Conservation (phyloP, 2,888 invertebrate species). For the Drosophila paracracens region DNA sequence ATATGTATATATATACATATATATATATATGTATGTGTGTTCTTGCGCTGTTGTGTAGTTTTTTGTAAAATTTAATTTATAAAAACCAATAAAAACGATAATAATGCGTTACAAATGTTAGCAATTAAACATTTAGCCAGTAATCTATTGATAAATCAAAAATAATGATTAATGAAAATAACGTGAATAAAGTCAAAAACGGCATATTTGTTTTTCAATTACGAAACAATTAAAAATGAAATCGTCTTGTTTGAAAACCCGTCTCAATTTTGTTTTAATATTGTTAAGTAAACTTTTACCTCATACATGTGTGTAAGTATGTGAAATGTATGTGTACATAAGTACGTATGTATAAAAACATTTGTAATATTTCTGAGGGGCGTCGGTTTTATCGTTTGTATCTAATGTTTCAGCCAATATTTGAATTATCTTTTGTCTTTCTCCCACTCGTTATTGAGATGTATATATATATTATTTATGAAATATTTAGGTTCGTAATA, state of each 20-base stretch:
- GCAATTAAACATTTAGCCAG: constrained; percentile 62
- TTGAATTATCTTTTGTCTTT: not conserved
- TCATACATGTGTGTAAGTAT: not conserved
- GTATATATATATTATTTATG: not conserved
- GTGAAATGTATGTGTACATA: not conserved
- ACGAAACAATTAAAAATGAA: not conserved
- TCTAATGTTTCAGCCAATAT: not conserved
- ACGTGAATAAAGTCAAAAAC: constrained; percentile 20
- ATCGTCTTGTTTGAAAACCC: not conserved
- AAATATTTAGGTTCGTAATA: not conserved
- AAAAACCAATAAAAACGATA: constrained; percentile 32
- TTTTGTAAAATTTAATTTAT: constrained; percentile 44
- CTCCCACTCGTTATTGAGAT: not conserved
- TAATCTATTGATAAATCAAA: constrained; percentile 57
- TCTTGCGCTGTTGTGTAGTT: constrained; percentile 22
- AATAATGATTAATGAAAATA: constrained; percentile 59
- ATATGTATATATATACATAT: constrained; percentile 14
- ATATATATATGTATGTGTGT: constrained; percentile 7
- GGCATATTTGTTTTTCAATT: constrained; percentile 2
- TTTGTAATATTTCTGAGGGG: not conserved
- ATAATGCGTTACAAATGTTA: constrained; percentile 52
- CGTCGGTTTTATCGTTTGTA: not conserved
- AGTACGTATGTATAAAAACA: not conserved
- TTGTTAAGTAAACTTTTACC: not conserved
- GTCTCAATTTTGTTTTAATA: not conserved